A percentile compares a stretch with the other conserved stretches of the same genome.
Conservation (phyloP, 2,113 vertebrate genomes). For the Tichodroma muraria region DNA sequence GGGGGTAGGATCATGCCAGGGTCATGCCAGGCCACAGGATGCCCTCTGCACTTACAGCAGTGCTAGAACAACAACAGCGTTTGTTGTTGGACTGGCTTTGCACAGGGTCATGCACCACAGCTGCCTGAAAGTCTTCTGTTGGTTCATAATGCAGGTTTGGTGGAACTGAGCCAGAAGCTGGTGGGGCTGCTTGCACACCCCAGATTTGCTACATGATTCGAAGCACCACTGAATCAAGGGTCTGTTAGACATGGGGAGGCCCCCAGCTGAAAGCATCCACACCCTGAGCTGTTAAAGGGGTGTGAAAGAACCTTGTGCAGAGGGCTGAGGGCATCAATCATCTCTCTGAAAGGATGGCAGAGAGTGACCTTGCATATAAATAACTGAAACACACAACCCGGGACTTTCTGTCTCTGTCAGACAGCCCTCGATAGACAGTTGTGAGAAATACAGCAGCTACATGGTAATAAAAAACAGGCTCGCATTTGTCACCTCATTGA, state of each 20-base stretch:
- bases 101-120: accelerated
- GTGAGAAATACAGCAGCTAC: background rate
- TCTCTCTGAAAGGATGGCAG: background rate
- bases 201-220: accelerated
- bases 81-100: background rate
- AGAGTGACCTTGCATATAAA: background rate
- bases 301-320: background rate
- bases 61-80: background rate
- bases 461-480: background rate
- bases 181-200: background rate
- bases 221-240: background rate
- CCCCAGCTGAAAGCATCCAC: background rate
- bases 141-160: background rate
- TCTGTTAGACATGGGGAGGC: background rate
- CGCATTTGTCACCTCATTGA: conserved; percentile 4
- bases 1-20: accelerated
- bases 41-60: background rate
- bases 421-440: background rate
- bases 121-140: background rate
- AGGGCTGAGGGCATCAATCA: background rate
- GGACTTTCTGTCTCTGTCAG: conserved; percentile 9
- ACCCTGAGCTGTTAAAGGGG: accelerated
- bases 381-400: background rate
- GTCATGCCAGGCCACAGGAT: background rate
- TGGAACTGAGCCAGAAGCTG: background rate